Evolutionary conservation across 2,888 invertebrate genomes (phyloP).

Genomic region (Harpagoxenus sublaevis): DNA sequence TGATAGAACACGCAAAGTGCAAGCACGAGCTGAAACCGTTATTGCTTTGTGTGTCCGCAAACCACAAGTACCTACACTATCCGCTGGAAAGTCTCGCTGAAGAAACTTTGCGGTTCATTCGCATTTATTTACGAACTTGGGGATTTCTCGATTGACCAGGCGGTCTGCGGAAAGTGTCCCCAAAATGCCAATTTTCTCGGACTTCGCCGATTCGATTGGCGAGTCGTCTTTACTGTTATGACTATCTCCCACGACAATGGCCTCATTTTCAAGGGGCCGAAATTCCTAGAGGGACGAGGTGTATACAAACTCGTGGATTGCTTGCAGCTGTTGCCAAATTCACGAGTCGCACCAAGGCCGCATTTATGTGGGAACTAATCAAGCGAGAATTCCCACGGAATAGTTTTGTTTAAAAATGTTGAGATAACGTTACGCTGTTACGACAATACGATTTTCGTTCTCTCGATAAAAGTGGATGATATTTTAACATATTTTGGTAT

Average conservation of each 20-base stretch:
- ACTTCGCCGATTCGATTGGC: constrained; percentile 8
- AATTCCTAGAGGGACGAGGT: constrained; percentile 41
- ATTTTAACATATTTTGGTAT: background rate
- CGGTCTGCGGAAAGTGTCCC: background rate
- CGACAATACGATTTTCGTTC: background rate
- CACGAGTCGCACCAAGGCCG: constrained; percentile 44
- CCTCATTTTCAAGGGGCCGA: constrained; percentile 1
- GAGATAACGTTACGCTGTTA: background rate
- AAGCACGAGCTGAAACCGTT: constrained; percentile 37
- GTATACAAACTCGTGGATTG: constrained; percentile 58
- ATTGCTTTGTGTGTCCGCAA: constrained; percentile 22
- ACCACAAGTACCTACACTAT: constrained; percentile 23
- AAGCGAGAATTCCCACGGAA: background rate
- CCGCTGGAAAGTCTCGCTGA: constrained; percentile 3
- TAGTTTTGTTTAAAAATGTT: constrained; percentile 8
- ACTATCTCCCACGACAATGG: constrained; percentile 9
- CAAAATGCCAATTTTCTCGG: constrained; percentile 14
- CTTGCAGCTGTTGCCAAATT: constrained; percentile 67
- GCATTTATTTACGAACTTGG: constrained; percentile 50
- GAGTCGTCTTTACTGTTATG: background rate
- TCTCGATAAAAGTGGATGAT: background rate
- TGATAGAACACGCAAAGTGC: constrained; percentile 41
- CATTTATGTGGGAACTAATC: constrained; percentile 32
- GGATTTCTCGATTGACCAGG: background rate
- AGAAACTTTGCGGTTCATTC: constrained; percentile 53